Percentiles rank a stretch among this genome's conserved stretches.
Conservation (phyloP, 1,140 invertebrate genomes). For the Plodia interpunctella region DNA sequence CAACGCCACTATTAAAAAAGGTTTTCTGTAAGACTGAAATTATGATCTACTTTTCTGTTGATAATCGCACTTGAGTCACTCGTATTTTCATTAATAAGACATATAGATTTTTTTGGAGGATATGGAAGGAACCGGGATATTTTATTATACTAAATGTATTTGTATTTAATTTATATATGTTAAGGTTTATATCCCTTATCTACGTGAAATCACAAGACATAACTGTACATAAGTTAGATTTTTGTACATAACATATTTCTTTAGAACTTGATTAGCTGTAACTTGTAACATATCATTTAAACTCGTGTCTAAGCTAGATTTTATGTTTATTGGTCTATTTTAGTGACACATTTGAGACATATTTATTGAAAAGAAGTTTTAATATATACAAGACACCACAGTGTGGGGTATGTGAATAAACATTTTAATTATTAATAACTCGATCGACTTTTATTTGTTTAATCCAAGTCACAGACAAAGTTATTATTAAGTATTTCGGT, state of each 20-base stretch:
- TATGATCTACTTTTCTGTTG: no score
- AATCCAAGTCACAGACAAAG: no score
- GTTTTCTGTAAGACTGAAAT: no score
- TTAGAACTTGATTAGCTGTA: not conserved
- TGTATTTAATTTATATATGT: not conserved
- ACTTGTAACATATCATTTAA: not conserved
- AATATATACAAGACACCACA: not conserved
- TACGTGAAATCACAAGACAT: not conserved
- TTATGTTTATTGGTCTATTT: not conserved
- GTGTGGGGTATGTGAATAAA: not conserved
- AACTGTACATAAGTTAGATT: not conserved
- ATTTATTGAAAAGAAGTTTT: not conserved
- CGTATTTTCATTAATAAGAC: no score
- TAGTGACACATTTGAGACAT: not conserved
- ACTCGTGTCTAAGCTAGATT: no score
- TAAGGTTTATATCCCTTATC: not conserved
- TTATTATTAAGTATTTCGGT: no score
- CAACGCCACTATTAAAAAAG: no score
- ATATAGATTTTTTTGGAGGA: no score
- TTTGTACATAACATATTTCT: conserved; percentile 9
- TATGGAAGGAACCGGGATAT: no score
- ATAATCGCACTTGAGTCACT: no score
- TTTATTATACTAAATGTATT: no score
- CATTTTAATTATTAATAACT: not conserved
- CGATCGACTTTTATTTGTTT: not conserved